Percentiles rank a stretch among this genome's conserved stretches.
phyloP scores from a whole-genome alignment of 2,888 invertebrate species.

The Cantharis rufa region DNA sequence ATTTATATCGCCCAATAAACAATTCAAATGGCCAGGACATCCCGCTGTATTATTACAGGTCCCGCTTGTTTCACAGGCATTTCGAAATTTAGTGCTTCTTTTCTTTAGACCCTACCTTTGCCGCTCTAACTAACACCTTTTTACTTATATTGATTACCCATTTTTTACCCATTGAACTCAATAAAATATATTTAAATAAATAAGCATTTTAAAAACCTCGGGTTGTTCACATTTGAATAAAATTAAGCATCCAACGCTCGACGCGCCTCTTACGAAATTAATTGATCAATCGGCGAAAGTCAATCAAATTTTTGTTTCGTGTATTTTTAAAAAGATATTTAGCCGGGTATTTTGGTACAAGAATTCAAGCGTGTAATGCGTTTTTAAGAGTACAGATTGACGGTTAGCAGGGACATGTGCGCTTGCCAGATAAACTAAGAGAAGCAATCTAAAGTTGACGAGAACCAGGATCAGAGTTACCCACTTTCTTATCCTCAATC shows the following conservation, averaged over 20 bases:
- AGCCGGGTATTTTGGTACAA: constrained; percentile 36
- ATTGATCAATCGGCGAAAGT: neutral
- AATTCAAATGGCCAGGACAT: constrained; percentile 45
- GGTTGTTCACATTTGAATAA: neutral
- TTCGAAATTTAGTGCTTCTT: constrained; percentile 36
- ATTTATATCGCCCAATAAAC: constrained; percentile 50
- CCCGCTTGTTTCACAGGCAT: constrained; percentile 35
- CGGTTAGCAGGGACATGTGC: constrained; percentile 52
- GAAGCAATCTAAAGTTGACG: constrained; percentile 53
- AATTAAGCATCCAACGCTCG: neutral
- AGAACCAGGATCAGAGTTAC: constrained; percentile 52
- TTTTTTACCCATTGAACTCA: constrained; percentile 13
- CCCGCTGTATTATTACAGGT: constrained; percentile 42
- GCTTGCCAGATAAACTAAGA: constrained; percentile 47
- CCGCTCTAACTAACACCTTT: constrained; percentile 24
- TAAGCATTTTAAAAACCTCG: neutral
- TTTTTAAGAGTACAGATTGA: constrained; percentile 44
- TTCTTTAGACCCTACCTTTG: constrained; percentile 25
- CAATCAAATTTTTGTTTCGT: neutral
- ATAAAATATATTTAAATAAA: neutral
- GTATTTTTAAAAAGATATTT: neutral
- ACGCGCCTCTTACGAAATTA: neutral
- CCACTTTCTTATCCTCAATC: constrained; percentile 50
- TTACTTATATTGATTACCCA: constrained; percentile 18
- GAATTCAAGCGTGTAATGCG: constrained; percentile 40